A percentile compares a stretch with the other conserved stretches of the same genome.
Evolutionary conservation across 2,113 vertebrate genomes (phyloP).

Genomic region (Petrocephalus zakoni): DNA sequence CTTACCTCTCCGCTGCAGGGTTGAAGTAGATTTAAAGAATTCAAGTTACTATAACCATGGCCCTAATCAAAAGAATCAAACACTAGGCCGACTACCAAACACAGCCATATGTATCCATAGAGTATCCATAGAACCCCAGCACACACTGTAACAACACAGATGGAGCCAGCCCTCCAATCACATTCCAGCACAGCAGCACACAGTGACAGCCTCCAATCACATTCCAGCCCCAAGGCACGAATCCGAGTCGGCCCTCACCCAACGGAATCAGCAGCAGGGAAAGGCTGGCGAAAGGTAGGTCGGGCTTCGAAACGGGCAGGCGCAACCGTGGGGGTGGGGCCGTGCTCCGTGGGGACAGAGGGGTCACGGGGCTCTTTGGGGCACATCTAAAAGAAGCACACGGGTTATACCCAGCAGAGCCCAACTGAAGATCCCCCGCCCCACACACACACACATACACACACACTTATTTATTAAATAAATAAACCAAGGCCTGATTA

Average conservation of each 20-base stretch:
- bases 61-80: not conserved
- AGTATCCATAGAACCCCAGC: not conserved
- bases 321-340: constrained; percentile 61
- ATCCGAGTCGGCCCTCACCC: constrained; percentile 63
- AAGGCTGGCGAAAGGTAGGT: constrained; percentile 73
- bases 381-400: constrained; percentile 77
- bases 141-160: not conserved
- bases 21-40: not conserved
- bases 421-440: not conserved
- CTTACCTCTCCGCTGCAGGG: constrained; percentile 59
- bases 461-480: too few relatives aligned
- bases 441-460: too few relatives aligned
- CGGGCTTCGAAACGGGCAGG: constrained; percentile 84
- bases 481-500: not conserved
- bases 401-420: not conserved
- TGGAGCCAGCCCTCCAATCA: constrained; percentile 34
- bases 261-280: constrained; percentile 76
- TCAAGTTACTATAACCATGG: not conserved
- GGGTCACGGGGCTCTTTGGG: constrained; percentile 79
- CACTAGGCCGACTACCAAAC: not conserved
- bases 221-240: not conserved
- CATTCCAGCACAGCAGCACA: not conserved
- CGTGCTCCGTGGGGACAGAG: constrained; percentile 63
- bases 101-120: not conserved
- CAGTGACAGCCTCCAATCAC: not conserved